Base-by-base conservation (phyloP, 1,140 invertebrate genomes). In the Hestina assimilis region DNA sequence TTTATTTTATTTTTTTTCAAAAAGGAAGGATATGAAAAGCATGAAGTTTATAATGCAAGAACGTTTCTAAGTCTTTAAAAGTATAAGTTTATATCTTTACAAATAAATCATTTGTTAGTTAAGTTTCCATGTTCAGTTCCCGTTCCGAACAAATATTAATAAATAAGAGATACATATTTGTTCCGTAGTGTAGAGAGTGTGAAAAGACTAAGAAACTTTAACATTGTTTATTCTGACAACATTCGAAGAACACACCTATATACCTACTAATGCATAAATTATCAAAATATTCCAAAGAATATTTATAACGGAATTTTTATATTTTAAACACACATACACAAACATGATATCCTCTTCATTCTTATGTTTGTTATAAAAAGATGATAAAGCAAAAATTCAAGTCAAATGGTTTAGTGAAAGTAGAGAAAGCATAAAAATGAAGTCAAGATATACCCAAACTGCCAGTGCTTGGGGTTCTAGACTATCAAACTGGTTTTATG, bases 391-490 rank as follows among this genome's bases (percentile, higher is more conserved):
- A 23, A 47, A 59, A 53, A 53, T 56, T 41, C 43, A 28, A 40
- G 47, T 42, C 52, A 56, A 59, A 51, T 53, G 42, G 24, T 38
- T 29, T 47, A 60, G 62, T 52, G 62, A 64, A 64, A 64, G 62
- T 57, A 47, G 46, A 56, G 62, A 64, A 64, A 64, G 62, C 52
- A 64, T 51, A 64, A 64, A 64, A 54, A 56, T 46, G 57, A 55
- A 48, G 52, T 51, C 38, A 38, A 31, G 52, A 63, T 33, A 47
- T 17, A 54, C 41, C 62, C 47, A 60, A 64, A 64, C 50, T 41
- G 31, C 24, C 51, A 38, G 40, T 59, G 35, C 55, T 35, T 33
- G 24, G 38, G 38, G 46, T 26, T 42, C 46, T 43, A 58, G 55
- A 43, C 35, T 26, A 50, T 31, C 33, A 20, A 58, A 56, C 55